A percentile compares a stretch with the other conserved stretches of the same genome.
phyloP scores from a whole-genome alignment of 2,888 invertebrate genomes.

The Aphrophora alni region DNA sequence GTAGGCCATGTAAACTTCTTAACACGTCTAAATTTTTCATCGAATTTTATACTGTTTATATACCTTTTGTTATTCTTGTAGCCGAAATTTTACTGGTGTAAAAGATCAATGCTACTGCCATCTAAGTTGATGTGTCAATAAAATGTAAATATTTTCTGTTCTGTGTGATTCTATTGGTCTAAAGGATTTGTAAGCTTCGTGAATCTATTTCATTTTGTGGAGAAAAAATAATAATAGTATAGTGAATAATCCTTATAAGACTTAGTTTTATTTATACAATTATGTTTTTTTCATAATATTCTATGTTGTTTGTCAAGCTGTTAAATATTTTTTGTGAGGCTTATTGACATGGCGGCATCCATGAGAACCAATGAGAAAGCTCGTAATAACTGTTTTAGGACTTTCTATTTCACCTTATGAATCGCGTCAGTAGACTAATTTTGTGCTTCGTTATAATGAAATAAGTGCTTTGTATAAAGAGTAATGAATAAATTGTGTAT shows the following conservation, averaged over 20 bases:
- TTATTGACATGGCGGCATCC: conserved; percentile 69
- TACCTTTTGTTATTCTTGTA: not conserved
- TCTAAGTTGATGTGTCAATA: conserved; percentile 36
- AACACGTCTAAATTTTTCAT: too few species aligned
- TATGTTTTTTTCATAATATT: not conserved
- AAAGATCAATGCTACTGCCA: conserved; percentile 35
- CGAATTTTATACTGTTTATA: too few species aligned
- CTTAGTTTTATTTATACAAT: not conserved
- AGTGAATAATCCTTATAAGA: not conserved
- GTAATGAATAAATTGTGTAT: conserved; percentile 51
- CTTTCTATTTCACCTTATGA: conserved; percentile 68
- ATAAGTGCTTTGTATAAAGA: conserved; percentile 57
- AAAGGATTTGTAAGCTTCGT: not conserved
- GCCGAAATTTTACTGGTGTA: not conserved
- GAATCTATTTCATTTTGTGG: not conserved
- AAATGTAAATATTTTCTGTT: conserved; percentile 30
- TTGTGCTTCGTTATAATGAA: conserved; percentile 67
- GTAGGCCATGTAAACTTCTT: too few species aligned
- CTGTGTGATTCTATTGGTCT: not conserved
- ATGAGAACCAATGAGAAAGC: conserved; percentile 72
- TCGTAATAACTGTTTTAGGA: conserved; percentile 69
- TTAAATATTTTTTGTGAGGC: not conserved
- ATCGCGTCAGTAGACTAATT: conserved; percentile 73
- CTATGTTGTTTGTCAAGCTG: not conserved
- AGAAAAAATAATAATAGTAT: not conserved